These are phyloP conservation scores for Lineus longissimus DNA, from an alignment of 1,140 invertebrate genomes.

Conservation along the genomic window DNA sequence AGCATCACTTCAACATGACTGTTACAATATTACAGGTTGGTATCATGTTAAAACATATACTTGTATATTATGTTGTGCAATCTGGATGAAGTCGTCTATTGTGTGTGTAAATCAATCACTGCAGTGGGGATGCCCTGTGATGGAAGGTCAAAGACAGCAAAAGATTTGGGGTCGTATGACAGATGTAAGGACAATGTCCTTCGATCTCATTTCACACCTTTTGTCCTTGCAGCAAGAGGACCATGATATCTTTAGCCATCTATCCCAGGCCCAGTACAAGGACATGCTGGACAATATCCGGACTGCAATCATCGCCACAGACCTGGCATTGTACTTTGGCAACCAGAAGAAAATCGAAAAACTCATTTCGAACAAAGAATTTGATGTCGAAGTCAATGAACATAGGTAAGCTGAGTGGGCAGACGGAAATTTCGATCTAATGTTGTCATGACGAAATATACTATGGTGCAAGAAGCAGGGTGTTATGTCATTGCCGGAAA, in stretches of 20 bases:
- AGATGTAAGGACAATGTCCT: no score
- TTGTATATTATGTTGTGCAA: no score
- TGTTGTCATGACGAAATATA: no score
- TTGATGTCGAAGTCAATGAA: constrained; percentile 6
- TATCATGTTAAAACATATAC: neutral
- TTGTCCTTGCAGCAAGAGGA: constrained; percentile 29
- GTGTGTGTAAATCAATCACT: no score
- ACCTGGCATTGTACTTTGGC: constrained; percentile 35
- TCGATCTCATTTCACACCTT: no score
- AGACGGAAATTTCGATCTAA: no score
- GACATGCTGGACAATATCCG: constrained; percentile 30
- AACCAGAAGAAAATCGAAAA: constrained; percentile 27
- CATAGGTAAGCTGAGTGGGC: neutral
- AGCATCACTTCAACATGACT: constrained; percentile 43
- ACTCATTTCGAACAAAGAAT: constrained; percentile 10
- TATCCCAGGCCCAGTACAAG: constrained; percentile 29
- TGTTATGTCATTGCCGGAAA: no score
- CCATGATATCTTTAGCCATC: constrained; percentile 33
- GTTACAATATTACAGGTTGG: constrained; percentile 32
- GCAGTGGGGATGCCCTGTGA: no score
- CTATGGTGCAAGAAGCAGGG: no score
- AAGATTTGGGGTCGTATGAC: no score
- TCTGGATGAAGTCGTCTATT: no score
- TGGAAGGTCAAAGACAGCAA: no score
- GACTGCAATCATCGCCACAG: constrained; percentile 37